Evolutionary conservation across 2,113 vertebrate genomes (phyloP).

Genomic region (Centropus bengalensis): DNA sequence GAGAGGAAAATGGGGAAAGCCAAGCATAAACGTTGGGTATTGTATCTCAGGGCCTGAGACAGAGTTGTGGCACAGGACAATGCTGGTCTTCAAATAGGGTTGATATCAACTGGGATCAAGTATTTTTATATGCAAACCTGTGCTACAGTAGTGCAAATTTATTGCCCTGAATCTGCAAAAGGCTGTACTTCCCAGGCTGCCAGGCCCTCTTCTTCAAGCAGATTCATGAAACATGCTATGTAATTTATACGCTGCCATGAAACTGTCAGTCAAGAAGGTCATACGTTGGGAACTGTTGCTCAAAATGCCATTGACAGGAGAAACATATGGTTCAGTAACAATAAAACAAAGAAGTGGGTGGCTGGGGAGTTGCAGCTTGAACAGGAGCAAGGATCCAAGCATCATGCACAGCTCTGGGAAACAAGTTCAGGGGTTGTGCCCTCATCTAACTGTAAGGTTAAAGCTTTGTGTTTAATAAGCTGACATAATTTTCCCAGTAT

Average conservation of each 20-base stretch:
- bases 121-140: not conserved
- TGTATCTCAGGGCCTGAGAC: not conserved
- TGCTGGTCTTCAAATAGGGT: not conserved
- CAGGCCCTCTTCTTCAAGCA: not conserved
- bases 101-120: not conserved
- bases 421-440: not conserved
- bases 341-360: slow-evolving; percentile 40
- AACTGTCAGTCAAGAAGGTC: slow-evolving; percentile 37
- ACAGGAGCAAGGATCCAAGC: not conserved
- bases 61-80: not conserved
- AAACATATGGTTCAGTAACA: slow-evolving; percentile 54
- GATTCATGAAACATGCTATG: slow-evolving; percentile 24
- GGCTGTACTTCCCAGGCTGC: not conserved
- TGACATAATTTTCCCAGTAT: slow-evolving; percentile 6
- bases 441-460: not conserved
- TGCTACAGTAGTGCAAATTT: not conserved
- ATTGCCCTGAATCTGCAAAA: slow-evolving; percentile 8
- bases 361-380: slow-evolving; percentile 7
- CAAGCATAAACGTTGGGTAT: accelerated
- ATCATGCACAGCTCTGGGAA: accelerated
- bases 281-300: slow-evolving; percentile 47
- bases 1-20: not conserved
- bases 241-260: slow-evolving; percentile 48
- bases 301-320: not conserved
- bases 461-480: slow-evolving; percentile 34